A percentile compares a stretch with the other conserved stretches of the same genome.
Conservation (phyloP, 2,113 vertebrate genomes). For the Hippotragus niger region DNA sequence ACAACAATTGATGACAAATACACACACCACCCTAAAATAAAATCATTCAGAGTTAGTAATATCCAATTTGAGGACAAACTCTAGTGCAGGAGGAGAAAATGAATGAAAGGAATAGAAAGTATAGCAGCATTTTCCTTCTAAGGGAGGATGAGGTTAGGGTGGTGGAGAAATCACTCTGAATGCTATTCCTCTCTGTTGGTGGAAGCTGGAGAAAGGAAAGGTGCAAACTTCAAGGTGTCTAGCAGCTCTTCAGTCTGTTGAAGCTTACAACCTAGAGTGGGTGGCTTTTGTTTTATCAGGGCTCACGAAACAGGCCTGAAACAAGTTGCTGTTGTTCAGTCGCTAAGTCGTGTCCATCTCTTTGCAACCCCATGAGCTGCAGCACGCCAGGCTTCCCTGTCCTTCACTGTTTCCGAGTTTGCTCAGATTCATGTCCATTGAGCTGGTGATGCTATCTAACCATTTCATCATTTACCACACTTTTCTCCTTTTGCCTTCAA, state of each 20-base stretch:
- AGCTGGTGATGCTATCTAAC: neutral
- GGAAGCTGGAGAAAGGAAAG: neutral
- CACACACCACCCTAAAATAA: neutral
- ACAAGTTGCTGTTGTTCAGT: neutral
- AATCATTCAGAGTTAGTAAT: neutral
- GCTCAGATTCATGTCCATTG: neutral
- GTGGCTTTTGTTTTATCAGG: neutral
- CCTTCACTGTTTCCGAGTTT: neutral
- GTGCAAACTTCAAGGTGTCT: neutral
- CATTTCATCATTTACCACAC: neutral
- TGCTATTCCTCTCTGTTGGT: neutral
- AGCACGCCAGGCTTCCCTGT: neutral
- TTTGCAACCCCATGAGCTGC: neutral
- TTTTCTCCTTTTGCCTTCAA: neutral
- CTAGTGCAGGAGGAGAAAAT: neutral
- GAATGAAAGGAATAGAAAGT: neutral
- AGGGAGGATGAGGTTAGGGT: neutral
- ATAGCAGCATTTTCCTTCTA: neutral
- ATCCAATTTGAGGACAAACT: neutral
- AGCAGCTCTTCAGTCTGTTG: neutral
- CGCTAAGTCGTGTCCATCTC: fast-evolving
- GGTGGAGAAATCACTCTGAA: neutral
- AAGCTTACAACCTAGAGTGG: neutral
- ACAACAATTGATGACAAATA: neutral
- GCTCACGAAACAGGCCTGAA: neutral